Percentiles rank a stretch among this genome's conserved stretches.
Conservation (phyloP, 2,888 invertebrate species). For the Ametastegia equiseti region DNA sequence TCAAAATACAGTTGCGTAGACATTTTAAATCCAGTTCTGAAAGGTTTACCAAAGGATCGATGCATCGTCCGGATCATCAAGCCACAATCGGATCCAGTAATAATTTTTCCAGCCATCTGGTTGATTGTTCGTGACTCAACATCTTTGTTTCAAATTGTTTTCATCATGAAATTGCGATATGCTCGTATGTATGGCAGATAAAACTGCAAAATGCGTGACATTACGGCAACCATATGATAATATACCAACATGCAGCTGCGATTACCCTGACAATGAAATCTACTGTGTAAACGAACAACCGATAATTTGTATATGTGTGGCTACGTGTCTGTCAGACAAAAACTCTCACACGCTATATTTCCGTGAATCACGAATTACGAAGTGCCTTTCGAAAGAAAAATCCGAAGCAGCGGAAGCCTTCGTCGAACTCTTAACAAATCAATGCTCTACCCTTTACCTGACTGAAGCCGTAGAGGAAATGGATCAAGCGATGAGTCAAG, state of each 20-base stretch:
- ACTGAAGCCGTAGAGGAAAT: not conserved
- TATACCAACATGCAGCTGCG: too few species aligned
- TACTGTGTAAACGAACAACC: too few species aligned
- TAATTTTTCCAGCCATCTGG: too few species aligned
- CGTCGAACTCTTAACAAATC: not conserved
- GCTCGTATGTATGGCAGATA: not conserved
- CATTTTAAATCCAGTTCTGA: too few species aligned
- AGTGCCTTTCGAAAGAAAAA: not conserved
- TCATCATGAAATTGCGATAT: not conserved
- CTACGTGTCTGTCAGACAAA: not conserved
- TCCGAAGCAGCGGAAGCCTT: not conserved
- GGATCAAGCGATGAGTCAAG: not conserved
- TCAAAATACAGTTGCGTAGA: too few species aligned
- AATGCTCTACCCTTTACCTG: not conserved
- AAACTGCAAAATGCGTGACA: not conserved
- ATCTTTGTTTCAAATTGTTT: not conserved
- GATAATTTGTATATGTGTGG: too few species aligned
- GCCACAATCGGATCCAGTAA: too few species aligned
- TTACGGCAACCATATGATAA: not conserved
- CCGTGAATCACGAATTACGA: not conserved
- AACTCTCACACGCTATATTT: not conserved
- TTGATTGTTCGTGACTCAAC: not conserved
- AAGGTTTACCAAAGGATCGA: too few species aligned
- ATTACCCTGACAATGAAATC: not conserved
- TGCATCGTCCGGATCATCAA: too few species aligned